These are phyloP conservation scores for Porites evermanni DNA, from an alignment of 92 coral and sea anemone genomes.

Conservation along the genomic window DNA sequence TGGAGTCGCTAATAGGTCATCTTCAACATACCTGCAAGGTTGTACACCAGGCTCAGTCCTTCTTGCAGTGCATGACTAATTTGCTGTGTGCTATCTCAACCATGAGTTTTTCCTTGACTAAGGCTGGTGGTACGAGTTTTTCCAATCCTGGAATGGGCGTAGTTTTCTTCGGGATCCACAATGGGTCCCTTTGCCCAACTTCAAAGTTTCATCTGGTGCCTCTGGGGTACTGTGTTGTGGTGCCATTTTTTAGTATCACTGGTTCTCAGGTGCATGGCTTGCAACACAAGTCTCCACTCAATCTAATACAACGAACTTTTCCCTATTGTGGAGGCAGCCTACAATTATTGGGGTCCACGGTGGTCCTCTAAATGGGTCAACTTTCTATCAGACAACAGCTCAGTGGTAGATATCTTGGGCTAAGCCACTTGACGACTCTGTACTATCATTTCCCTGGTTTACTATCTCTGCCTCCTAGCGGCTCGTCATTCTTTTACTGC, in stretches of 20 bases:
- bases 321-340: not conserved
- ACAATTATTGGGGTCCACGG: not conserved
- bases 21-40: constrained; percentile 31
- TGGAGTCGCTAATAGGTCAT: constrained; percentile 35
- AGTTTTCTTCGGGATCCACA: not conserved
- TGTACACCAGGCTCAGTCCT: constrained; percentile 25
- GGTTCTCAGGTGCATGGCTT: constrained; percentile 41
- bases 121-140: not conserved
- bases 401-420: not conserved
- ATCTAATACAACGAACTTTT: not conserved
- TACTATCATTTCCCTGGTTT: constrained; percentile 20
- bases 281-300: not conserved
- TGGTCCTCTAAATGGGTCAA: constrained; percentile 1
- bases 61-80: constrained; percentile 1
- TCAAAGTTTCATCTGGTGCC: constrained; percentile 21
- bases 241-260: constrained; percentile 9
- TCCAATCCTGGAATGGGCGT: not conserved
- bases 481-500: constrained; percentile 21
- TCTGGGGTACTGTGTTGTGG: constrained; percentile 33
- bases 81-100: not conserved
- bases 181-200: constrained; percentile 19
- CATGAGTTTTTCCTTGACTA: not conserved
- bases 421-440: not conserved
- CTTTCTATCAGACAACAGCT: not conserved
- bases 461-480: constrained; percentile 6